Base-by-base conservation (phyloP, 2,888 invertebrate species). In the Tenthredo distinguenda region DNA sequence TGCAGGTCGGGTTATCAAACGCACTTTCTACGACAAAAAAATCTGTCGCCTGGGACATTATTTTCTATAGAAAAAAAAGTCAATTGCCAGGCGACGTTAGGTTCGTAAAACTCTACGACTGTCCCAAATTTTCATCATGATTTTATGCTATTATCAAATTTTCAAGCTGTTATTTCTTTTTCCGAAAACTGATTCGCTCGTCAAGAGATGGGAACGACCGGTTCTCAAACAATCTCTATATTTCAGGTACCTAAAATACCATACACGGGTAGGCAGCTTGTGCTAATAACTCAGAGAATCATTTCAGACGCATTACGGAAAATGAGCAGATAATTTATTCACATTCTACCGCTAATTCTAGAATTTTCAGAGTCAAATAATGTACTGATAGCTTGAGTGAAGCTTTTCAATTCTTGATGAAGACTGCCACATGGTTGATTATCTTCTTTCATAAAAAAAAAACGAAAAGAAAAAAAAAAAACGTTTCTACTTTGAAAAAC, bases 1-100 rank as follows among this genome's bases (percentile, higher is more conserved):
- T 18, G 37, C 71, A 71, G 71, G 37, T 71, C 37, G 34, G 34
- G 71, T n/a, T 71, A 71, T 71, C 71, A n/a, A 71, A 37, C 71
- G 34, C 71, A 71, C 71, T 3, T 34, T 71, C 18, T 34, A 15
- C 31, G 68, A 68, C 6, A 68, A 26, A 68, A 37, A 37, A 40
- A 71, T 40, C 34, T 26, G 12, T 62, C 26, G 12, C 26, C 12
- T 12, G 10, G 3, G 12, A 26, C 21, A 62, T 26, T 21, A 62
- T 62, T 26, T 62, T 62, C 12, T 12, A 26, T 62, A 26, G 9
- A 62, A 26, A 26, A 26, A 26, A 26, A 12, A 10, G 7, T 6
- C 18, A n/a, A 50, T 50, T 50, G 18, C n/a, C 50, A 50, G 18
- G 18, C 50, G n/a, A 50, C 50, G n/a, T 50, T 50, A 6, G 50